These are phyloP conservation scores for Craseonycteris thonglongyai DNA, from an alignment of 2,113 vertebrate genomes.

Conservation along the genomic window DNA sequence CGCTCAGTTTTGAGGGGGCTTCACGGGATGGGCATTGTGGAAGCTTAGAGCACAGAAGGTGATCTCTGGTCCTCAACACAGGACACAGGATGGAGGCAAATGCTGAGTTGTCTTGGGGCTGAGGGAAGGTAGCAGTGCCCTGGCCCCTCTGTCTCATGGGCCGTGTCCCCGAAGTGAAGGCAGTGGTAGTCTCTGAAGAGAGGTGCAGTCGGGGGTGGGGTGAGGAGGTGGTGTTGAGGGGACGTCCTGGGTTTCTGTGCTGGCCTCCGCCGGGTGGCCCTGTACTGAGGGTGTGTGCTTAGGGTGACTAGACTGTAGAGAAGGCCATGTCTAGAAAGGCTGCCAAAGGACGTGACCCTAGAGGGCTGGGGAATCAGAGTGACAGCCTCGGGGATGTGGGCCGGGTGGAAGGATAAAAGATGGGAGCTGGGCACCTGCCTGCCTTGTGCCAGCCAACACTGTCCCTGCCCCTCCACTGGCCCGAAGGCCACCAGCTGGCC, in stretches of 20 bases:
- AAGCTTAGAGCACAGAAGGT: not conserved
- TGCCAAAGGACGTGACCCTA: not conserved
- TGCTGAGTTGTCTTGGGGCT: not conserved
- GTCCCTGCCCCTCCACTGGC: slow-evolving; percentile 32
- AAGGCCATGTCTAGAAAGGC: not conserved
- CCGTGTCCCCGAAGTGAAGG: not conserved
- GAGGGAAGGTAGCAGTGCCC: not conserved
- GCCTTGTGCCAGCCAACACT: slow-evolving; percentile 38
- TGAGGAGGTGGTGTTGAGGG: too few relatives aligned
- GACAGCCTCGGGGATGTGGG: not conserved
- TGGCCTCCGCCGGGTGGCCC: not conserved
- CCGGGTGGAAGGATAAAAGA: not conserved
- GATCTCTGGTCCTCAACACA: not conserved
- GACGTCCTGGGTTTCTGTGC: not conserved
- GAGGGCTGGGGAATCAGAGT: not conserved
- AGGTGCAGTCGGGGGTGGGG: not conserved
- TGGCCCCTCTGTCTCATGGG: not conserved
- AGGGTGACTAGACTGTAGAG: not conserved
- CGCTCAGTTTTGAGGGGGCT: not conserved
- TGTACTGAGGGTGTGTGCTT: not conserved
- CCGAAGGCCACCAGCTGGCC: slow-evolving; percentile 64
- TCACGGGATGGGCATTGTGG: not conserved
- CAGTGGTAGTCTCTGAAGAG: not conserved
- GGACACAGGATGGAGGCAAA: not conserved
- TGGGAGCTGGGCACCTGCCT: slow-evolving; percentile 51